Conservation (phyloP, 2,888 invertebrate species). For the Mythimna lalbum region DNA sequence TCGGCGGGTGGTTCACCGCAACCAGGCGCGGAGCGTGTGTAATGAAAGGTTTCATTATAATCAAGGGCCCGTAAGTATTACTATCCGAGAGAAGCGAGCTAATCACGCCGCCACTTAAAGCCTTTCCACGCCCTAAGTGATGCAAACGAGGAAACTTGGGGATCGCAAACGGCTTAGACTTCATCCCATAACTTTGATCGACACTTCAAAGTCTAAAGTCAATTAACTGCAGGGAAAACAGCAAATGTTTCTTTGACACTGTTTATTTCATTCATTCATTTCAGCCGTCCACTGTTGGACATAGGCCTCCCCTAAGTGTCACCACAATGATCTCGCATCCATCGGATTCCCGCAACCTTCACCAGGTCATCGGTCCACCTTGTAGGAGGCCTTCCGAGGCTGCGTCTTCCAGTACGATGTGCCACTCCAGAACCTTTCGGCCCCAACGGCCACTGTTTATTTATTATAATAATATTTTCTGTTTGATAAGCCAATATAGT, state of each 20-base stretch:
- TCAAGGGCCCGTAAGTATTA: conserved; percentile 72
- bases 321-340: no score
- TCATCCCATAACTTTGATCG: conserved; percentile 85
- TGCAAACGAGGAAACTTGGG: conserved; percentile 87
- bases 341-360: no score
- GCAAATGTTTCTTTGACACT: conserved; percentile 62
- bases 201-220: conserved; percentile 83
- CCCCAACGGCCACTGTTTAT: conserved; percentile 42
- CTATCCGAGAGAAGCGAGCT: conserved; percentile 74
- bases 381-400: no score
- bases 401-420: no score
- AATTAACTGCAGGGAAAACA: conserved; percentile 71
- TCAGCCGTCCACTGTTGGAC: no score
- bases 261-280: no score
- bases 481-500: conserved; percentile 27
- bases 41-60: conserved; percentile 76
- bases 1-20: conserved; percentile 36
- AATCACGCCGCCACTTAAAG: conserved; percentile 82
- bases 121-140: conserved; percentile 84
- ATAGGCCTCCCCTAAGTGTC: no score
- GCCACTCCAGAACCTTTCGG: no score
- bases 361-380: no score
- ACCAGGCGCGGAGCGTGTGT: conserved; percentile 46
- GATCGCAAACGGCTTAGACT: conserved; percentile 83
- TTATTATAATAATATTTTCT: conserved; percentile 31